phyloP scores from a whole-genome alignment of 2,113 vertebrate genomes.

The Butorides virescens region DNA sequence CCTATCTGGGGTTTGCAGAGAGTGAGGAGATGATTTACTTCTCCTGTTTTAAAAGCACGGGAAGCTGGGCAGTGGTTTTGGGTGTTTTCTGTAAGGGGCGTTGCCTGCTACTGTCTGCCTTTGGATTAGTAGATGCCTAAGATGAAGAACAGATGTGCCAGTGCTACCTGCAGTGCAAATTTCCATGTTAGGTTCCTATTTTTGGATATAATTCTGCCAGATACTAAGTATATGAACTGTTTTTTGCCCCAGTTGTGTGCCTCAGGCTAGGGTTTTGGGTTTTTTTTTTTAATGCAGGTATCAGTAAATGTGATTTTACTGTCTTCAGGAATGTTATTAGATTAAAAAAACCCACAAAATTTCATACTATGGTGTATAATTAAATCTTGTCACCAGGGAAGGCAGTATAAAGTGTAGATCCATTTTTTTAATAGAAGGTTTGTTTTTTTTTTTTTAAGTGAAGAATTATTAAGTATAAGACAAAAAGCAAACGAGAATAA shows the following conservation, averaged over 20 bases:
- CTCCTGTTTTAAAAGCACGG: not conserved
- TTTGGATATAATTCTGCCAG: not conserved
- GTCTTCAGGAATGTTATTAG: not conserved
- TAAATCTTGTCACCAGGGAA: not conserved
- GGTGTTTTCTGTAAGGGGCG: not conserved
- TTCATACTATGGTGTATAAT: not conserved
- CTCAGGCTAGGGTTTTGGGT: not conserved
- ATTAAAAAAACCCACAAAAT: not conserved
- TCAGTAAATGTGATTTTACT: not conserved
- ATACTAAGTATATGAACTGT: not conserved
- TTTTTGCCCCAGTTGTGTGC: not conserved
- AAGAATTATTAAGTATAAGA: not conserved
- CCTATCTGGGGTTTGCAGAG: not conserved
- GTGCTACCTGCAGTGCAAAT: not conserved
- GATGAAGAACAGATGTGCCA: not conserved
- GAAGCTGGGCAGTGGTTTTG: not conserved
- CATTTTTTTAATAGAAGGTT: not conserved
- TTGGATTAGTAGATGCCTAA: not conserved
- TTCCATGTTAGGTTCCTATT: not conserved
- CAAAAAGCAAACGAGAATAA: not conserved
- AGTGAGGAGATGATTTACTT: not conserved
- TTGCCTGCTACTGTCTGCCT: not conserved
- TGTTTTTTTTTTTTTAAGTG: not conserved
- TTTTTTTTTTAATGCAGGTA: not conserved
- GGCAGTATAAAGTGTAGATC: not conserved